Base-by-base conservation (phyloP, 2,888 invertebrate species). In the Pherbina coryleti region DNA sequence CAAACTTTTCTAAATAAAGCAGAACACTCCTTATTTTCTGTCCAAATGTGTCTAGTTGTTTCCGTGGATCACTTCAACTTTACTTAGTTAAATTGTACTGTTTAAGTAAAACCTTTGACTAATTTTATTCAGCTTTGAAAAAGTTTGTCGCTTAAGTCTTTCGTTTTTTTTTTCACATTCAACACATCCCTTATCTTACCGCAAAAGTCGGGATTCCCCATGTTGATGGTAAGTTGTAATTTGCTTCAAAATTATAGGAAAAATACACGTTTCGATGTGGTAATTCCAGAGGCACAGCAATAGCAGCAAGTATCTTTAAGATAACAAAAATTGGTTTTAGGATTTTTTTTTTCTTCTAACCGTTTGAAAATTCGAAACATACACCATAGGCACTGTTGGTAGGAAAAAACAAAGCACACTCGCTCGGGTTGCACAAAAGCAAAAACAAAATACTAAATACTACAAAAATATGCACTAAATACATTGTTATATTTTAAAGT, bases 221-320 rank as follows among this genome's bases (percentile, higher is more conserved):
- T 66, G 93, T 93, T 22, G 87, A 90, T 5, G 94, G 92, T 3
- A 93, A 89, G 81, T 88, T 89, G 88, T 94, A 95, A 85, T 93
- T 93, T 0, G 93, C 92, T 85, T 95, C 95, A 83, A 95, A 93
- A 89, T 95, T 95, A 86, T 93, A 94, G 0, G 95, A 94, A 34
- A 95, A 90, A 83, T 94, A 94, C 22, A 94, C 92, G 84, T 93
- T 93, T 81, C 93, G 93, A 82, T 93, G 92, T 0, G 93, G 93
- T 7, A 94, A 91, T 83, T 93, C 93, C 22, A 95, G 87, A 0
- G 95, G 95, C 37, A 95, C 91, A 0, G 94, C 93, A 79, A 95
- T 90, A 0, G 95, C 94, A 53, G 93, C 86, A 86, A 94, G 93
- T n/a, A 93, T 90, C 95, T 95, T 75, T 14, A 74, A 74, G 25